Base-by-base conservation (phyloP, 1,140 invertebrate genomes). In the Magallana gigas region DNA sequence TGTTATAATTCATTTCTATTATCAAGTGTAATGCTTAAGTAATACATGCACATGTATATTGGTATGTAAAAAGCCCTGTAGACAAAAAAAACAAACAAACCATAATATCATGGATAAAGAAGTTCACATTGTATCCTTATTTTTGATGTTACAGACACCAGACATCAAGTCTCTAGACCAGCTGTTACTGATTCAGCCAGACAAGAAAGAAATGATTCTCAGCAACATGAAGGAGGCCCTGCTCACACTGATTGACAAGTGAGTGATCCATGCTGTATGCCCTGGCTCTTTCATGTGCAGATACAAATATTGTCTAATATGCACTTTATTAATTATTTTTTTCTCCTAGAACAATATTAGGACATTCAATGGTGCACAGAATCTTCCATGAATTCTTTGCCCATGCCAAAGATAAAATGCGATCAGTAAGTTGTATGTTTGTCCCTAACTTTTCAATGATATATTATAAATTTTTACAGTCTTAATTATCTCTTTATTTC, bases 361-460 rank as follows among this genome's bases (percentile, higher is more conserved):
- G 94, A 60, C 95, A 96, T 91, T 95, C 95, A 14, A 92, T 96
- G 87, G 96, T 98, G 0, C 98, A 98, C 93, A 96, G 96, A 64
- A 96, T 99, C 0, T 94, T 99, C 60, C 96, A 96, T 91, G 98
- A 99, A 93, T 99, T 96, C 94, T 95, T 99, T 68, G 94, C 93
- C 5, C 96, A 97, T 92, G 98, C 97, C 92, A 96, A 96, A 62
- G 91, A 94, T 5, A 96, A 96, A 80, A 92, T 93, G 87, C 93
- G 91, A 87, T 91, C 88, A 36, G 94, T 94, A 92, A 92, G 91
- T 16, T 3, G 18, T 64, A 48, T 48, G 36, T 48, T 48, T 48
- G 36, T 48, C 36, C 36, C 5, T 48, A 48, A 48, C 36, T 48
- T 64, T 64, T 64, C 62, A 16, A 16, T 64, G 18, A 14, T 16